Evolutionary conservation across 2,888 invertebrate species (phyloP).

Genomic region (Drosophila flavopinicola): DNA sequence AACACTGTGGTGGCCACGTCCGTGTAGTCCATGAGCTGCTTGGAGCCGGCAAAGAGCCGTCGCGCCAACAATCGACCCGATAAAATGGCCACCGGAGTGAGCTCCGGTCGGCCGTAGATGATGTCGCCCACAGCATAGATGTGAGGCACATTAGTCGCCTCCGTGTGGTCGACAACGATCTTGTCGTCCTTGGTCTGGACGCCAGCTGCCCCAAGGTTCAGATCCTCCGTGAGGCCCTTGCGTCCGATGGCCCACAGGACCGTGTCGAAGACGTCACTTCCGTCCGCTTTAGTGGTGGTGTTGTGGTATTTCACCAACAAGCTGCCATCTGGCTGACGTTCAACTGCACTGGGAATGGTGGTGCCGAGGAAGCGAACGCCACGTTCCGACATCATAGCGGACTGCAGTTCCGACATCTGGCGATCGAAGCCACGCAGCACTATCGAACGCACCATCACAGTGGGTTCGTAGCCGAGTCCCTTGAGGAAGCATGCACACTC

Average conservation of each 20-base stretch:
- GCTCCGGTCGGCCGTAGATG: constrained; percentile 92
- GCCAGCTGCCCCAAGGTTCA: constrained; percentile 90
- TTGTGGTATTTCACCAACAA: constrained; percentile 88
- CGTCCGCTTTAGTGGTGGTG: constrained; percentile 84
- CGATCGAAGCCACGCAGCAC: constrained; percentile 95
- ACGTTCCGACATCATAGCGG: constrained; percentile 90
- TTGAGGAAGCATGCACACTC: constrained; percentile 97
- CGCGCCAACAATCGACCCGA: constrained; percentile 94
- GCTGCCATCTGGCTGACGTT: constrained; percentile 88
- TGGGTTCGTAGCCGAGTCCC: constrained; percentile 92
- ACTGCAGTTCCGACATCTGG: constrained; percentile 92
- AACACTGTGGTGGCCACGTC: constrained; percentile 97
- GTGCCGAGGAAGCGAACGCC: constrained; percentile 90
- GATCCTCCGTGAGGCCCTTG: constrained; percentile 89
- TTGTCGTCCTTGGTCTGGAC: constrained; percentile 89
- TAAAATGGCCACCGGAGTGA: constrained; percentile 97
- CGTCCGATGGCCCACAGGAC: constrained; percentile 94
- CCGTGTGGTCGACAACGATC: constrained; percentile 88
- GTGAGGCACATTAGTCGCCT: constrained; percentile 93
- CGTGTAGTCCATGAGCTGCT: constrained; percentile 90
- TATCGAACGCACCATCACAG: constrained; percentile 94
- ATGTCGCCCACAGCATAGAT: constrained; percentile 98
- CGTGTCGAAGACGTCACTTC: constrained; percentile 89
- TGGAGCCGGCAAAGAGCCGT: constrained; percentile 87
- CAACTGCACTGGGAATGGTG: constrained; percentile 89